Conservation (phyloP, 2,797 vertebrate genomes). For the Gastrophryne carolinensis region DNA sequence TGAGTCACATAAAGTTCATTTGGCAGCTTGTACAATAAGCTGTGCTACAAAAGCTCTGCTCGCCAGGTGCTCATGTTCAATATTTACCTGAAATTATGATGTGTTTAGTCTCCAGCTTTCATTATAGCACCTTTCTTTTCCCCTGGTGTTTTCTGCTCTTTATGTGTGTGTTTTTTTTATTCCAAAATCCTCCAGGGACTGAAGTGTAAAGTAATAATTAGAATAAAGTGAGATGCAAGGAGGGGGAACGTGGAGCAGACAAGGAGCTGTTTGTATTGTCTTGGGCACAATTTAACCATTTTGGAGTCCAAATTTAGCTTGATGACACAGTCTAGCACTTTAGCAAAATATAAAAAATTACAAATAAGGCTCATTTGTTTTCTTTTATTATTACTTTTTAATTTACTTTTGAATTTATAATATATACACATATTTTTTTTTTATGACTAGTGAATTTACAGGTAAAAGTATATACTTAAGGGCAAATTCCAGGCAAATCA, state of each 20-base stretch:
- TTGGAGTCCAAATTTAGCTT: neutral
- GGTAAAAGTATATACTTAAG: too few relatives aligned
- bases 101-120: constrained; percentile 8
- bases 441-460: too few relatives aligned
- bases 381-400: too few relatives aligned
- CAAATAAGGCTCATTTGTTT: too few relatives aligned
- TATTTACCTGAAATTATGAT: constrained; percentile 35
- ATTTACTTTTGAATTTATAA: too few relatives aligned
- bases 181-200: constrained; percentile 10
- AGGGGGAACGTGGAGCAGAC: constrained; percentile 5
- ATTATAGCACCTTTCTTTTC: constrained; percentile 8
- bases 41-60: neutral
- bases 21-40: neutral
- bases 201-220: constrained; percentile 36
- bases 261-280: constrained; percentile 23
- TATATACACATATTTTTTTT: too few relatives aligned
- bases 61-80: neutral
- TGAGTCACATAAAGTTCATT: constrained; percentile 16
- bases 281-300: constrained; percentile 11
- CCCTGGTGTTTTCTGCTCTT: neutral
- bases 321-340: neutral
- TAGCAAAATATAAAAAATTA: neutral
- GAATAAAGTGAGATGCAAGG: constrained; percentile 27
- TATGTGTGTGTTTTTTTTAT: constrained; percentile 16
- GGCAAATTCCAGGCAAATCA: too few relatives aligned